Evolutionary conservation across 2,888 invertebrate genomes (phyloP), one percentile per base, ranked within the genome.

Genomic region (Tanytarsus gracilentus): DNA sequence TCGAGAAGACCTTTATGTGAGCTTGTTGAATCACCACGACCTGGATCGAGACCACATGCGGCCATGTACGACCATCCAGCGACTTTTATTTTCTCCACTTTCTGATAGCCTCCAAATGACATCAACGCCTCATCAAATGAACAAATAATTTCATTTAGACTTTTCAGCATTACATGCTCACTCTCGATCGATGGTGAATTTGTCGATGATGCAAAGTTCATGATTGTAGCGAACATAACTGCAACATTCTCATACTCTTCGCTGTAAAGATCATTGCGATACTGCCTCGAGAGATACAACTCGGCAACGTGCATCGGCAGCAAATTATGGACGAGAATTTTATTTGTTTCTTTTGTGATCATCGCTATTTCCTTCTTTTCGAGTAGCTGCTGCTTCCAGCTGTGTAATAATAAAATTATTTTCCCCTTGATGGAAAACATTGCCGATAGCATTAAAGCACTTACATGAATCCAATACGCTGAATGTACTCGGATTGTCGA

Each of bases 31-130:
- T 80, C 79, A 61, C 85, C 78, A 55, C 84, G 78, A 27, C 80
- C 83, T 0, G 88, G 84, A 66, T 88, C 86, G 51, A 97, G 76
- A 0, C 97, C 97, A 68, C 92, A 91, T 1, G 95, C 96, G 2
- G 95, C 96, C 96, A 97, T 96, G 68, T 96, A 97, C 0, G 96
- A 96, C 80, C 91, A 91, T 62, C 93, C 94, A 50, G 95, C 93
- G 61, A 97, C 87, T 77, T 97, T 97, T 30, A 97, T 97, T 75
- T 97, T 97, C 72, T 98, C 97, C 7, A 98, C 86, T 66, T 85
- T 81, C 62, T 81, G 75, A 55, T 83, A 76, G 0, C 77, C 68
- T 11, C 67, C 68, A 49, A 80, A 79, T 3, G 77, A 75, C 44
- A 84, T 80, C 4, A 91, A 75, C 61, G 91, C 71, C 81, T 90